Evolutionary conservation across 2,113 vertebrate genomes (phyloP).

Genomic region (Puma concolor): DNA sequence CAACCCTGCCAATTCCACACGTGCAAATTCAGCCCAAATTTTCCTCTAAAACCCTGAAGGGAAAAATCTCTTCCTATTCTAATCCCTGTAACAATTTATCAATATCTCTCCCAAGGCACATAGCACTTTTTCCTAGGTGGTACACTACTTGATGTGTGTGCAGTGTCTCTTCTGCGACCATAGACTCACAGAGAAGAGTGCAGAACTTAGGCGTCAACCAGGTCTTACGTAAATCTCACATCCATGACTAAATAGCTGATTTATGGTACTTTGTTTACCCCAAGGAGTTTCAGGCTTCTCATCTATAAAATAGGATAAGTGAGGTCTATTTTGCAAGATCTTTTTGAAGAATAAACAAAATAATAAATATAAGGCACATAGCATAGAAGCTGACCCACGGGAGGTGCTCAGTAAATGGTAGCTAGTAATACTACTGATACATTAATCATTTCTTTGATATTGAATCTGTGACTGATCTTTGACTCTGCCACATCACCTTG

Average conservation of each 20-base stretch:
- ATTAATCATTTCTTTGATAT: not conserved
- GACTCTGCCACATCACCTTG: not conserved
- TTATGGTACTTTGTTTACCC: not conserved
- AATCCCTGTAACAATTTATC: not conserved
- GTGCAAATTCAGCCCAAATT: not conserved
- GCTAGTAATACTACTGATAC: not conserved
- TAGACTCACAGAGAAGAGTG: not conserved
- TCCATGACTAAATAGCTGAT: not conserved
- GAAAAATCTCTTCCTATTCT: not conserved
- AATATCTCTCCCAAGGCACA: not conserved
- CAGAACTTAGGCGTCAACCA: not conserved
- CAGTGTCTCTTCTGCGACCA: not conserved
- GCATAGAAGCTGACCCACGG: not conserved
- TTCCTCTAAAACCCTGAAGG: not conserved
- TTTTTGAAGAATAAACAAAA: not conserved
- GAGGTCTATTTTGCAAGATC: not conserved
- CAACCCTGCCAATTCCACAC: not conserved
- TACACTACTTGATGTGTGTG: not conserved
- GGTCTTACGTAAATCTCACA: not conserved
- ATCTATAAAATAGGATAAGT: not conserved
- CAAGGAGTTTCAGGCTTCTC: not conserved
- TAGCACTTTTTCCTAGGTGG: not conserved
- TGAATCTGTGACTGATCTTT: not conserved
- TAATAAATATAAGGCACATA: not conserved
- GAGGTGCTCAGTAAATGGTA: not conserved